phyloP scores from a whole-genome alignment of 2,113 vertebrate species.

The Chrysemys picta region DNA sequence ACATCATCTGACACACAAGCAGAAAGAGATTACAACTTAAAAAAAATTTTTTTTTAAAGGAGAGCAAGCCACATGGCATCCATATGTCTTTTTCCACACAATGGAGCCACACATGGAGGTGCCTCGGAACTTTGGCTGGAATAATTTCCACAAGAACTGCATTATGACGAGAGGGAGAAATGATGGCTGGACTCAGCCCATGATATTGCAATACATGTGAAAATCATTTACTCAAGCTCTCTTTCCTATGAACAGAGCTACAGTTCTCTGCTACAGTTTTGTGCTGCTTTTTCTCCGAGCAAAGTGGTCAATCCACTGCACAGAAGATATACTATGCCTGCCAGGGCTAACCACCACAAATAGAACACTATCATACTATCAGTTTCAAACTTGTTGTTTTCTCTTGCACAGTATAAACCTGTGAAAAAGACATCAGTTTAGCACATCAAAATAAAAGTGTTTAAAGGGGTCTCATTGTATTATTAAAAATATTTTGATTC shows the following conservation, averaged over 20 bases:
- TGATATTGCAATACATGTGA: background rate
- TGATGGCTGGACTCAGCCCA: too few relatives aligned
- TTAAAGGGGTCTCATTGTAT: background rate
- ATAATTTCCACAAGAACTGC: background rate
- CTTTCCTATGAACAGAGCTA: background rate
- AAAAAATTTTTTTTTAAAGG: background rate
- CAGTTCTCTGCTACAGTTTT: background rate
- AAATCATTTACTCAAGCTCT: background rate
- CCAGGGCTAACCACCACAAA: background rate
- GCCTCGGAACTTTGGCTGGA: background rate
- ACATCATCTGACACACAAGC: background rate
- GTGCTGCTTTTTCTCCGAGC: background rate
- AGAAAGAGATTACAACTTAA: background rate
- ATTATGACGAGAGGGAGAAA: background rate
- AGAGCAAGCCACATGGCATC: background rate
- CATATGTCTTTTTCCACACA: background rate
- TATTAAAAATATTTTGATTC: background rate
- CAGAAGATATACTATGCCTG: background rate
- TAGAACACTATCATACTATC: background rate
- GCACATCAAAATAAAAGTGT: background rate
- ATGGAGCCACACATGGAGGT: background rate
- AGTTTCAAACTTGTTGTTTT: background rate
- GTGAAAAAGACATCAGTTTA: background rate
- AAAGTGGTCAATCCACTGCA: background rate
- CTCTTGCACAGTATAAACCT: background rate